A percentile compares a stretch with the other conserved stretches of the same genome.
These are phyloP conservation scores for Valencia hispanica DNA, from an alignment of 2,797 vertebrate species.

Conservation along the genomic window DNA sequence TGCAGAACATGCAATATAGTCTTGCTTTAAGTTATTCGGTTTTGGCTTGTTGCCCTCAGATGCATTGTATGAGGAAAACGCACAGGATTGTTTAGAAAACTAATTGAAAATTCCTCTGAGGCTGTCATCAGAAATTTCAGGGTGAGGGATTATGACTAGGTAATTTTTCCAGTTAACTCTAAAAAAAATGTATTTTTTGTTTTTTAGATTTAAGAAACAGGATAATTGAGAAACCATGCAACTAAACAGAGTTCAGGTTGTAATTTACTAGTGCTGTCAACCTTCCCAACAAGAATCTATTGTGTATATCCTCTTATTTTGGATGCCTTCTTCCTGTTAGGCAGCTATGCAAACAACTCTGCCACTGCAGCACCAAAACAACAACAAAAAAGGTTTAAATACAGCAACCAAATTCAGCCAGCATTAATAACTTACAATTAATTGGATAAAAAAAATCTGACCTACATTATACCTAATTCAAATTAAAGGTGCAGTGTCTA, in stretches of 20 bases:
- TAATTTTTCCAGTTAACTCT: constrained; percentile 52
- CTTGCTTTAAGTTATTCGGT: constrained; percentile 59
- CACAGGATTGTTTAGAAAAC: constrained; percentile 44
- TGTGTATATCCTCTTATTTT: too few relatives aligned
- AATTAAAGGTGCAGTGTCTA: too few relatives aligned
- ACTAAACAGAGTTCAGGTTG: neutral
- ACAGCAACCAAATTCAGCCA: too few relatives aligned
- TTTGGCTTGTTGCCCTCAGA: constrained; percentile 41
- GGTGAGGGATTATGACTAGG: constrained; percentile 49
- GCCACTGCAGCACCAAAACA: too few relatives aligned
- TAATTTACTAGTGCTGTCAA: neutral
- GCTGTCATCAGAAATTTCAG: constrained; percentile 59
- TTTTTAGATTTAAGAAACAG: neutral
- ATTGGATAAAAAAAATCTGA: too few relatives aligned
- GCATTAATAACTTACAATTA: too few relatives aligned
- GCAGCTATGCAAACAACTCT: too few relatives aligned
- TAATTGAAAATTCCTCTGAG: constrained; percentile 64
- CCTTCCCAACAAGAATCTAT: neutral
- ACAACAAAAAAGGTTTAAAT: too few relatives aligned
- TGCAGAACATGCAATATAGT: constrained; percentile 63
- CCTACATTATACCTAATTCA: too few relatives aligned
- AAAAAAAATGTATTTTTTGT: neutral
- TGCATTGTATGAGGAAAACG: constrained; percentile 50
- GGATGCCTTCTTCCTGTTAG: too few relatives aligned
- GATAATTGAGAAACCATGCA: neutral